A percentile compares a stretch with the other conserved stretches of the same genome.
These are phyloP conservation scores for Meleagris gallopavo DNA, from an alignment of 2,113 vertebrate genomes.

Conservation along the genomic window DNA sequence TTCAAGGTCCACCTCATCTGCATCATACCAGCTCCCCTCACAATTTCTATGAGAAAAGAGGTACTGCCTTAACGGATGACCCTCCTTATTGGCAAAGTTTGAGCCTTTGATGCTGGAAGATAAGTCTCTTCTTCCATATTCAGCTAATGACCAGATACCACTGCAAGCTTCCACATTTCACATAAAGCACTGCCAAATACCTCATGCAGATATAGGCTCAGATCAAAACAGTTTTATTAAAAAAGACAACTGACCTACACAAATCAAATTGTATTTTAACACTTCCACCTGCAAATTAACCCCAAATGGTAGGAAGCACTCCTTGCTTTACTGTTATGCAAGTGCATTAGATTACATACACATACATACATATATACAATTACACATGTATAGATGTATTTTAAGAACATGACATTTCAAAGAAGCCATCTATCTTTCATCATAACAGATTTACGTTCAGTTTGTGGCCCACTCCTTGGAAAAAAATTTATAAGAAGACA, in stretches of 20 bases:
- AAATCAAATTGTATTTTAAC: background rate
- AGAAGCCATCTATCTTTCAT: conserved; percentile 66
- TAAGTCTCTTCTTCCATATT: conserved; percentile 15
- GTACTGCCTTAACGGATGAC: conserved; percentile 9
- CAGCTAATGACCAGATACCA: conserved; percentile 3
- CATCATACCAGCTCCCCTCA: background rate
- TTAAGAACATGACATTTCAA: conserved; percentile 70
- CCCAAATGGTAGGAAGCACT: conserved; percentile 1
- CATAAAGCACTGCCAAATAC: background rate
- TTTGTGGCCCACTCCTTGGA: conserved; percentile 47
- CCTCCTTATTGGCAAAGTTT: background rate
- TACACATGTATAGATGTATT: conserved; percentile 63
- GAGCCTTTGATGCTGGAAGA: conserved; percentile 36
- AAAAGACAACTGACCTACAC: background rate
- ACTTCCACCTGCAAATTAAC: background rate
- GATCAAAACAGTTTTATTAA: background rate
- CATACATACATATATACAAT: conserved; percentile 38
- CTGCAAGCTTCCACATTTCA: background rate
- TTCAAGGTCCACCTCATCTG: background rate
- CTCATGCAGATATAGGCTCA: background rate
- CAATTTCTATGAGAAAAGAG: conserved; percentile 1
- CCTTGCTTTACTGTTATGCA: background rate
- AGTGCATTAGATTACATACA: conserved; percentile 59
- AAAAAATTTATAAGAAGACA: conserved; percentile 45
- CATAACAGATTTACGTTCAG: conserved; percentile 59